Percentiles rank a stretch among this genome's conserved stretches.
phyloP scores from a whole-genome alignment of 2,113 vertebrate genomes.

The Cercocebus atys region DNA sequence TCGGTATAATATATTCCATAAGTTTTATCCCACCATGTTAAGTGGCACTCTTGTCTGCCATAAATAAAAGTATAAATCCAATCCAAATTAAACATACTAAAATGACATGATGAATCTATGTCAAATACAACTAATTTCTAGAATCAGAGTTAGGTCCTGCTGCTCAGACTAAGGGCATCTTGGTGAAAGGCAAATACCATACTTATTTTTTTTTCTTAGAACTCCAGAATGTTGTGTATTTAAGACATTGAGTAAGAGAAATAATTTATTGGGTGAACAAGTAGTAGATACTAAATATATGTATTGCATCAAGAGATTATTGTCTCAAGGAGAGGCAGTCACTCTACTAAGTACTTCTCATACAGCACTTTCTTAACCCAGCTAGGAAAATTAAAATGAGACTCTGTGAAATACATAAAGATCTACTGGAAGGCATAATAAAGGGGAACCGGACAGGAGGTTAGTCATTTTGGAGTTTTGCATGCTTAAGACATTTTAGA shows the following conservation, averaged over 20 bases:
- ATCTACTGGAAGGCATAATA: constrained; percentile 25
- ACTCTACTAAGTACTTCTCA: constrained; percentile 44
- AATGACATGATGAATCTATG: constrained; percentile 27
- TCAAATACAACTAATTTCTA: constrained; percentile 24
- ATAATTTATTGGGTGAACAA: constrained; percentile 17
- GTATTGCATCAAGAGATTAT: constrained; percentile 26
- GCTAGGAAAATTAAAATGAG: constrained; percentile 49
- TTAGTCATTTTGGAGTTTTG: constrained; percentile 42
- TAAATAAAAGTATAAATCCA: constrained; percentile 45
- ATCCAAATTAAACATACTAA: constrained; percentile 46
- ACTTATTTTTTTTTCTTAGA: background rate
- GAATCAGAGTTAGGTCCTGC: background rate
- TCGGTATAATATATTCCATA: constrained; percentile 28
- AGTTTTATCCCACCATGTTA: constrained; percentile 42
- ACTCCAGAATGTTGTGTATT: background rate
- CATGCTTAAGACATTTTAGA: constrained; percentile 51
- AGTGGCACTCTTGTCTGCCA: constrained; percentile 45
- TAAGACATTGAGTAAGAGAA: background rate
- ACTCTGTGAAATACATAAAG: constrained; percentile 38
- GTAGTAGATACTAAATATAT: constrained; percentile 54
- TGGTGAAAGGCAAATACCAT: constrained; percentile 30
- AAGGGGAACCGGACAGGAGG: constrained; percentile 41
- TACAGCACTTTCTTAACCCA: constrained; percentile 2
- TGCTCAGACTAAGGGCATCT: constrained; percentile 45
- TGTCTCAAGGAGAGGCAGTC: constrained; percentile 64